phyloP scores from a whole-genome alignment of 64 coral and sea anemone species.

The Montipora efflorescens region DNA sequence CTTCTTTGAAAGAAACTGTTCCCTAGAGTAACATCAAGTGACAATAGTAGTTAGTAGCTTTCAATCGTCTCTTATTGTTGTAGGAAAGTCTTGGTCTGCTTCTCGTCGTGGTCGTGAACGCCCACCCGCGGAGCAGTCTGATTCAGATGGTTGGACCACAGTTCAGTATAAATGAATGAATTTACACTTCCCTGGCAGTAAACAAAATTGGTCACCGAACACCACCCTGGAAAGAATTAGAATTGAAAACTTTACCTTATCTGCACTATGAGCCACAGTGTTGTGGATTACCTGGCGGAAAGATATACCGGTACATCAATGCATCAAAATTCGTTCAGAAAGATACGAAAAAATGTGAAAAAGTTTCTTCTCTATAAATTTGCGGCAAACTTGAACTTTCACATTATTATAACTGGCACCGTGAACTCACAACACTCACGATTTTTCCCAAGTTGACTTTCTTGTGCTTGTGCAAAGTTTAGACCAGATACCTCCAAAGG shows the following conservation, averaged over 20 bases:
- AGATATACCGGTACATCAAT: not conserved
- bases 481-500: no score
- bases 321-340: not conserved
- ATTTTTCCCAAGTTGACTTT: no score
- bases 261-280: not conserved
- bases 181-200: slow-evolving; percentile 18
- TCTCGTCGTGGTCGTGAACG: slow-evolving; percentile 71
- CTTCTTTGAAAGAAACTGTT: no score
- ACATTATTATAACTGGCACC: no score
- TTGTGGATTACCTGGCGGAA: not conserved
- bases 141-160: slow-evolving; percentile 69
- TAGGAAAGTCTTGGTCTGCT: slow-evolving; percentile 79
- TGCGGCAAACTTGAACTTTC: no score
- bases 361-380: no score
- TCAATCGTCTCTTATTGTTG: not conserved
- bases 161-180: slow-evolving; percentile 65
- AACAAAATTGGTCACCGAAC: not conserved
- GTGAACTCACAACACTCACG: no score
- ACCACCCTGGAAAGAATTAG: not conserved
- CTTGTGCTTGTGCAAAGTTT: no score
- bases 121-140: slow-evolving; percentile 42
- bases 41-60: no score
- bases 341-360: no score
- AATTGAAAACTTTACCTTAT: not conserved
- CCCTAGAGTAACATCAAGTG: no score